Evolutionary conservation across 92 coral and sea anemone species (phyloP), one percentile per base, ranked within the genome.

Genomic region (Siderastrea radians): DNA sequence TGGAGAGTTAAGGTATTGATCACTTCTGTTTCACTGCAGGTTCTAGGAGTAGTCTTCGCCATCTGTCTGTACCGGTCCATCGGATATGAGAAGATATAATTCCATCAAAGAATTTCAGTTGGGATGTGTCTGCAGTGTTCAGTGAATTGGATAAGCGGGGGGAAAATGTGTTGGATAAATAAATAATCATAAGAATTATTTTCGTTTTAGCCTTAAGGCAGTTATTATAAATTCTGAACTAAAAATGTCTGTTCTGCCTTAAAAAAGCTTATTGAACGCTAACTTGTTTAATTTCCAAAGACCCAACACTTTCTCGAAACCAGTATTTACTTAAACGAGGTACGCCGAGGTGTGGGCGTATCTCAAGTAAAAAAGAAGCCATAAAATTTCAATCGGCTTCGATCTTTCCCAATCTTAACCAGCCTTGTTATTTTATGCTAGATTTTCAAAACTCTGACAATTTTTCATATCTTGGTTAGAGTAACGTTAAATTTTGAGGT

Each of bases 21-120:
- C 8, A 52, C 74, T 4, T 7, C n/a, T n/a, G 26, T 88, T 68
- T 61, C 53, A 62, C 44, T 93, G 51, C 89, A 97, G 99, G 69
- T 97, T 85, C 93, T 97, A 80, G 99, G 99, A 13, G 92, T 97
- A 91, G 82, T 95, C 58, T 97, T 95, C 72, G 82, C 99, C 54
- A 84, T 97, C 78, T 97, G 98, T 77, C 79, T 97, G 69, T 97
- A 90, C 89, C 91, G 99, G 55, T 96, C 99, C 7, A 97, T 97
- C 90, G 96, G 99, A 58, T 96, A 96, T 75, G 99, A 96, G 84
- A 96, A 96, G 94, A 96, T 96, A 71, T 96, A 85, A 75, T 66
- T 50, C 26, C 4, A 10, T 14, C 49, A 5, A 45, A 51, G 76
- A 43, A 68, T 7, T 44, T 52, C 4, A 17, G 48, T 12, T 19